Conservation (phyloP, 2,888 invertebrate genomes). For the Spodoptera picta region DNA sequence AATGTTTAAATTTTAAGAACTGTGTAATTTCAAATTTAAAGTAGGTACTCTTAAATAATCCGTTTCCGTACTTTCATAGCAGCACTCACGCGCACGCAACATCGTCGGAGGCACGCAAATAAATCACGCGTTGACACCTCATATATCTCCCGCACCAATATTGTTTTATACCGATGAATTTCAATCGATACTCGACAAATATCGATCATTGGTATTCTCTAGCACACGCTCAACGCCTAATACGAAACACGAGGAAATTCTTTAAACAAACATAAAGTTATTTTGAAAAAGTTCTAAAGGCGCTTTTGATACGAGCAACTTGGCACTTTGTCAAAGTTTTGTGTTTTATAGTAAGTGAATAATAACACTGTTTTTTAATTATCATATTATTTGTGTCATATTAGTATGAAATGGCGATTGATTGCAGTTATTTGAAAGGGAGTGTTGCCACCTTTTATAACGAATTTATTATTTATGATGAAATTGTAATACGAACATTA, state of each 20-base stretch:
- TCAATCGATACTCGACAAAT: constrained; percentile 59
- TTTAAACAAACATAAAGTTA: constrained; percentile 24
- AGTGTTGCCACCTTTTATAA: constrained; percentile 13
- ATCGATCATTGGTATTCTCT: constrained; percentile 66
- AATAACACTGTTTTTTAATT: constrained; percentile 22
- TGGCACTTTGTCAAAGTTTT: constrained; percentile 34
- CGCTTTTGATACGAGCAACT: constrained; percentile 1
- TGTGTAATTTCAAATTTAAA: not conserved
- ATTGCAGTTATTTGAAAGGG: constrained; percentile 8
- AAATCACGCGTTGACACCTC: constrained; percentile 81
- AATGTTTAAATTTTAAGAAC: too few relatives aligned
- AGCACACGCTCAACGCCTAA: constrained; percentile 53
- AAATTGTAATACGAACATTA: not conserved
- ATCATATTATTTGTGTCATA: constrained; percentile 5
- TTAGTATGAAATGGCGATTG: constrained; percentile 16
- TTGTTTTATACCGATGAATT: constrained; percentile 68
- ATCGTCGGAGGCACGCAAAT: constrained; percentile 65
- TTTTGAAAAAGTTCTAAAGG: constrained; percentile 44
- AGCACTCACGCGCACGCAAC: constrained; percentile 35
- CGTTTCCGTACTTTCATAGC: constrained; percentile 32
- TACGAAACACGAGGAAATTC: constrained; percentile 58
- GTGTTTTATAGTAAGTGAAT: constrained; percentile 8
- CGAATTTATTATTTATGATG: constrained; percentile 8
- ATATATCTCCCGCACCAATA: constrained; percentile 78
- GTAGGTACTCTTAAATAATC: constrained; percentile 2